These are phyloP conservation scores for Mesoclemmys tuberculata DNA, from an alignment of 2,113 vertebrate genomes.

Conservation along the genomic window DNA sequence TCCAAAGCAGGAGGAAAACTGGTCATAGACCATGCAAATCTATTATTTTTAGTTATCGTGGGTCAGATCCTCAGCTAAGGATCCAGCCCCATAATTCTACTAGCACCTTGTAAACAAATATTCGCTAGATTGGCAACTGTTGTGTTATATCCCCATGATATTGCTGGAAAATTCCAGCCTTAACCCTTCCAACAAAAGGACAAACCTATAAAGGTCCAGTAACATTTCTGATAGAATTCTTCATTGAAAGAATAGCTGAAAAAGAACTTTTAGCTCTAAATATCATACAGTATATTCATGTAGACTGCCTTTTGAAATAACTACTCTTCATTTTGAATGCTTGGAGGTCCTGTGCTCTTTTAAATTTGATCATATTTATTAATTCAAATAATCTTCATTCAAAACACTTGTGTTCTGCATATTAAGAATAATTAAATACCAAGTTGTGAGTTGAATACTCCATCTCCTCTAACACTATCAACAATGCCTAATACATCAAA, in stretches of 20 bases:
- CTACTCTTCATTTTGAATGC: not conserved
- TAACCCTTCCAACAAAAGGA: not conserved
- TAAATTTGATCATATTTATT: not conserved
- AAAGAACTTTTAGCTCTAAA: accelerated
- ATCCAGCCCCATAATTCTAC: not conserved
- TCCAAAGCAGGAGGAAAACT: not conserved
- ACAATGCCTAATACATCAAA: accelerated
- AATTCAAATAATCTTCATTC: not conserved
- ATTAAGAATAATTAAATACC: not conserved
- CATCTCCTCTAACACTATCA: not conserved
- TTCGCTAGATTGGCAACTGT: not conserved
- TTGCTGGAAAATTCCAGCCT: not conserved
- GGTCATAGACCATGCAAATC: not conserved
- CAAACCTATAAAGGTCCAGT: not conserved
- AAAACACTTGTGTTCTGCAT: accelerated
- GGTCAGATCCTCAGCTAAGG: not conserved
- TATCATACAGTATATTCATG: too few relatives aligned
- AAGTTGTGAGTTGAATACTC: not conserved
- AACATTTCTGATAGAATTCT: not conserved
- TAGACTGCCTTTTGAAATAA: not conserved
- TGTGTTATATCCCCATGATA: not conserved
- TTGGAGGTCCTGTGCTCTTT: not conserved
- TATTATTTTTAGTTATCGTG: not conserved
- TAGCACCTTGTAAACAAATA: not conserved
- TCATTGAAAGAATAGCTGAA: not conserved